These are phyloP conservation scores for Melanostoma mellinum DNA, from an alignment of 2,888 invertebrate species.

Conservation along the genomic window DNA sequence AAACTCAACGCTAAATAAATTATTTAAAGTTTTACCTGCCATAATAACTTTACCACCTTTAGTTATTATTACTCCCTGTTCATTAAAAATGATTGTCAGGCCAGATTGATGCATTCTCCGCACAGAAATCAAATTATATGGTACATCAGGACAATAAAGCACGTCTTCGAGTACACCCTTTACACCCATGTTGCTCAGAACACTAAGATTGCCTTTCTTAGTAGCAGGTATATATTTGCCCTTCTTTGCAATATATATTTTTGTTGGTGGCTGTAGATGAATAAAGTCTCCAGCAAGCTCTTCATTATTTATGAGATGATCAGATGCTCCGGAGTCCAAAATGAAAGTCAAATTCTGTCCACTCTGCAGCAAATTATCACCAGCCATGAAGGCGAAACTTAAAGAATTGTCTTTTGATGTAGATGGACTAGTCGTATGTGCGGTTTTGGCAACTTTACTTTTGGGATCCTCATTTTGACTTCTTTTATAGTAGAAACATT, in stretches of 20 bases:
- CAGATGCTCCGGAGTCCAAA: constrained; percentile 48
- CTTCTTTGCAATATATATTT: constrained; percentile 69
- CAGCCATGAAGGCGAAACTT: constrained; percentile 45
- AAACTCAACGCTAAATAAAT: constrained; percentile 59
- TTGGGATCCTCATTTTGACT: constrained; percentile 21
- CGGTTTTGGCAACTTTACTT: constrained; percentile 1
- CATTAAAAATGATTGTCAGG: constrained; percentile 75
- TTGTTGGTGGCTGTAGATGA: constrained; percentile 58
- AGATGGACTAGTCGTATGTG: not conserved
- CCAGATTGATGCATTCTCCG: constrained; percentile 75
- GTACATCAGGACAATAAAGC: constrained; percentile 76
- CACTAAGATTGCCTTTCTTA: constrained; percentile 75
- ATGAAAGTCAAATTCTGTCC: constrained; percentile 19
- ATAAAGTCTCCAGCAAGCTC: constrained; percentile 39
- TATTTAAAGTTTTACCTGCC: constrained; percentile 31
- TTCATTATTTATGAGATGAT: constrained; percentile 61
- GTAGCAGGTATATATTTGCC: constrained; percentile 75
- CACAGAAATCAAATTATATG: constrained; percentile 76
- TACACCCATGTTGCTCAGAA: constrained; percentile 72
- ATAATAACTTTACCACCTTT: constrained; percentile 19
- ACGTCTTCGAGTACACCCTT: constrained; percentile 25
- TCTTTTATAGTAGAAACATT: constrained; percentile 73
- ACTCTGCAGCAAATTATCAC: not conserved
- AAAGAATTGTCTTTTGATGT: not conserved
- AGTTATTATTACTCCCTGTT: constrained; percentile 65